phyloP scores from a whole-genome alignment of 1,140 invertebrate genomes.

The Tribolium castaneum region DNA sequence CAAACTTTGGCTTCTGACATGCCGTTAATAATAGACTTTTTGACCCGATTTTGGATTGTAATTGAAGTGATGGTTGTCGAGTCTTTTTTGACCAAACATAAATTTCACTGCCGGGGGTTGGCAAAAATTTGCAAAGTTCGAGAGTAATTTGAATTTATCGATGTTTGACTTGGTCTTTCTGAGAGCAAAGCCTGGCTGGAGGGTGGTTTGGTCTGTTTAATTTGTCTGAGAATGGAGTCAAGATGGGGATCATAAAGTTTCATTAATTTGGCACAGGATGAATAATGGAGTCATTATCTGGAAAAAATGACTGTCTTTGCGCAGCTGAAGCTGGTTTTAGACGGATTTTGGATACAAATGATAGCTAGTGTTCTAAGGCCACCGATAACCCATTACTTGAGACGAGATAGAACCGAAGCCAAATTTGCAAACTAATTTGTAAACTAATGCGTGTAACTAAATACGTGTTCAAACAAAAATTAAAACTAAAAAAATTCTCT shows the following conservation, averaged over 20 bases:
- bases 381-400: background rate
- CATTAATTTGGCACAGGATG: constrained; percentile 16
- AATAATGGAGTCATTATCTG: constrained; percentile 15
- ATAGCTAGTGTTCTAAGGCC: background rate
- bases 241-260: constrained; percentile 20
- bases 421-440: background rate
- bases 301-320: constrained; percentile 7
- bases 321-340: background rate
- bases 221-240: constrained; percentile 13
- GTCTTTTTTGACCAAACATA: background rate
- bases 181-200: background rate
- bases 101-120: background rate
- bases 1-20: background rate
- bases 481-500: too few species aligned
- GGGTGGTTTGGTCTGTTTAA: constrained; percentile 10
- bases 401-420: background rate
- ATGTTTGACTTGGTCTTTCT: background rate
- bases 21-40: constrained; percentile 17
- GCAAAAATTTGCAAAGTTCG: background rate
- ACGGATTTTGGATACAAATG: background rate
- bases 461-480: too few species aligned
- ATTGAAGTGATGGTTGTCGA: constrained; percentile 1
- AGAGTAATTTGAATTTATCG: constrained; percentile 8
- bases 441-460: too few species aligned
- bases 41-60: background rate